phyloP scores from a whole-genome alignment of 2,888 invertebrate species.

The Scaptomyza parva region DNA sequence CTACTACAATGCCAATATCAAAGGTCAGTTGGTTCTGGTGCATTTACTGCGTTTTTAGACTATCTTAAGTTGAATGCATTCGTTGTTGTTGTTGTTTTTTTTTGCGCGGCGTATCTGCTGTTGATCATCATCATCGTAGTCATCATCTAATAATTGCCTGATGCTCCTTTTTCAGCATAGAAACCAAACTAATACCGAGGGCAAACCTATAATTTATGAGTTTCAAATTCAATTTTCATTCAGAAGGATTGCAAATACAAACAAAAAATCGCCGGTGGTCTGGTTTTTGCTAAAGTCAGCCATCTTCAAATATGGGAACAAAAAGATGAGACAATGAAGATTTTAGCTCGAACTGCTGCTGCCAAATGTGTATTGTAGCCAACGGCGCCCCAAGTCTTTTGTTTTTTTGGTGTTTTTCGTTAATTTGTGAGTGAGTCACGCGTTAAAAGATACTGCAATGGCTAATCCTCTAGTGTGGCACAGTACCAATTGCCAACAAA shows the following conservation, averaged over 20 bases:
- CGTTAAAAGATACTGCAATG: conserved; percentile 39
- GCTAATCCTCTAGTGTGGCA: conserved; percentile 38
- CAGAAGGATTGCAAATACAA: conserved; percentile 64
- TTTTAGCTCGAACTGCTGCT: conserved; percentile 37
- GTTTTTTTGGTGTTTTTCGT: conserved; percentile 7
- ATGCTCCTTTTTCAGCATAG: conserved; percentile 67
- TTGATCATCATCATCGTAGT: conserved; percentile 23
- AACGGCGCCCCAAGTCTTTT: conserved; percentile 38
- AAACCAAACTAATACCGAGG: conserved; percentile 49
- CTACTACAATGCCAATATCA: conserved; percentile 33
- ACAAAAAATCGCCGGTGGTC: conserved; percentile 61
- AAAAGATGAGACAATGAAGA: conserved; percentile 34
- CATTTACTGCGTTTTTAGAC: conserved; percentile 26
- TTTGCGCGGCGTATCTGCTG: conserved; percentile 24
- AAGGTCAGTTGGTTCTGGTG: conserved; percentile 50
- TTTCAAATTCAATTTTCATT: conserved; percentile 77
- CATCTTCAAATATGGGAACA: conserved; percentile 51
- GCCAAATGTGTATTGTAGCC: conserved; percentile 39
- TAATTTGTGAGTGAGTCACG: conserved; percentile 51
- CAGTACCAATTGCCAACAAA: conserved; percentile 26
- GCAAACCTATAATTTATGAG: conserved; percentile 75
- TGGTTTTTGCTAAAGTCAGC: conserved; percentile 18
- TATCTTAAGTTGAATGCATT: conserved; percentile 40
- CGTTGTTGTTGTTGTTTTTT: conserved; percentile 9
- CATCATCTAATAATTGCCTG: conserved; percentile 57